phyloP scores from a whole-genome alignment of 2,113 vertebrate species.

The Malaclemys terrapin region DNA sequence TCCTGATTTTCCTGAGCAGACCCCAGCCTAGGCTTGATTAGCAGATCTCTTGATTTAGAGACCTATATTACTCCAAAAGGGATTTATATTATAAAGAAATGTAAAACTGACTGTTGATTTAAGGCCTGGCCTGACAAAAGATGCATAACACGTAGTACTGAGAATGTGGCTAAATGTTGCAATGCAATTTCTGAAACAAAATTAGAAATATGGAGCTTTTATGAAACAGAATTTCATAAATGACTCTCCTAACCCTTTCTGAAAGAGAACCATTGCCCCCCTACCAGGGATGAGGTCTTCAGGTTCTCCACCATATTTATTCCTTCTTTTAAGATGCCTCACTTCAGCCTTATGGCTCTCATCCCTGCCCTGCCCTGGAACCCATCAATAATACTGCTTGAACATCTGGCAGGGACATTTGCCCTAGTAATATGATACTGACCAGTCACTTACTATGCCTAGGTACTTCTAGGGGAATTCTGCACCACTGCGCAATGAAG shows the following conservation, averaged over 20 bases:
- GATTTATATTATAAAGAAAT: background rate
- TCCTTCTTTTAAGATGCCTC: background rate
- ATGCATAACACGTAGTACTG: background rate
- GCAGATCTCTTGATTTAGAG: background rate
- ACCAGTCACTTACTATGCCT: background rate
- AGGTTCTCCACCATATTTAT: background rate
- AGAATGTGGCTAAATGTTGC: background rate
- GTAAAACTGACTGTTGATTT: background rate
- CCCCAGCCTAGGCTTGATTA: background rate
- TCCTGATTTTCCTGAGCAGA: background rate
- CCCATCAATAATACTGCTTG: background rate
- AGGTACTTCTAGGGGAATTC: too few relatives aligned
- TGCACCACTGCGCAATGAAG: too few relatives aligned
- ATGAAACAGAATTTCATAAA: background rate
- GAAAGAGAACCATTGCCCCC: background rate
- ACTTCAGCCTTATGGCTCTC: background rate
- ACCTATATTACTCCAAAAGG: background rate
- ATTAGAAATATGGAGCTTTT: background rate
- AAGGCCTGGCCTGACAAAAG: background rate
- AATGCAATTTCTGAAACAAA: background rate
- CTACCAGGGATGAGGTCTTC: background rate
- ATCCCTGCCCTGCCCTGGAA: background rate
- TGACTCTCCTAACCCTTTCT: background rate
- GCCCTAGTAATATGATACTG: rapidly evolving
- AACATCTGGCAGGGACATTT: background rate